These are phyloP conservation scores for Serinus canaria DNA, from an alignment of 2,113 vertebrate genomes.

Conservation along the genomic window DNA sequence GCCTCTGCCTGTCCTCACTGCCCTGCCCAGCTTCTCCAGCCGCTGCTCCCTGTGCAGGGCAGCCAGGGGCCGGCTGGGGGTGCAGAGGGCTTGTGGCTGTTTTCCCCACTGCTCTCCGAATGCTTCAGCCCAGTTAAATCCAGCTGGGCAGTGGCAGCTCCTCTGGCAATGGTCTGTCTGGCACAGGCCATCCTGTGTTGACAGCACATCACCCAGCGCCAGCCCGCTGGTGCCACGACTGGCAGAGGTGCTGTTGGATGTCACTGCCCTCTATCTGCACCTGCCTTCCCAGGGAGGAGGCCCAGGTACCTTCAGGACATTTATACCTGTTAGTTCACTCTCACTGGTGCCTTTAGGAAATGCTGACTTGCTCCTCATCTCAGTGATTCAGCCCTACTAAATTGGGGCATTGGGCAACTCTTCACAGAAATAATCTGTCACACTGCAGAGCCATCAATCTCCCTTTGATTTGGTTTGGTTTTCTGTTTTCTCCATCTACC, in stretches of 20 bases:
- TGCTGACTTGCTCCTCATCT: neutral
- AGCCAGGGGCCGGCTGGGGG: accelerated
- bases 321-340: neutral
- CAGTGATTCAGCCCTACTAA: neutral
- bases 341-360: neutral
- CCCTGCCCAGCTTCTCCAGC: neutral
- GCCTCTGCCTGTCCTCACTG: accelerated
- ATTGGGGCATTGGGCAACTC: neutral
- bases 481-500: neutral
- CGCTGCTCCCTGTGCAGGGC: accelerated
- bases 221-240: accelerated
- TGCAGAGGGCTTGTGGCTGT: neutral
- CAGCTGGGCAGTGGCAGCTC: accelerated
- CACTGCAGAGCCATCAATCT: neutral
- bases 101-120: accelerated
- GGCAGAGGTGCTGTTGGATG: neutral
- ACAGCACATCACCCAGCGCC: accelerated
- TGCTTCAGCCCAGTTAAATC: neutral
- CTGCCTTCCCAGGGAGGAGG: neutral
- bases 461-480: neutral
- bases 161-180: accelerated
- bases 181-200: accelerated
- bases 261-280: neutral
- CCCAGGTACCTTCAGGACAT: neutral
- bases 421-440: neutral